These are phyloP conservation scores for Sarcophaga rosellei DNA, from an alignment of 2,888 invertebrate species.

Conservation along the genomic window DNA sequence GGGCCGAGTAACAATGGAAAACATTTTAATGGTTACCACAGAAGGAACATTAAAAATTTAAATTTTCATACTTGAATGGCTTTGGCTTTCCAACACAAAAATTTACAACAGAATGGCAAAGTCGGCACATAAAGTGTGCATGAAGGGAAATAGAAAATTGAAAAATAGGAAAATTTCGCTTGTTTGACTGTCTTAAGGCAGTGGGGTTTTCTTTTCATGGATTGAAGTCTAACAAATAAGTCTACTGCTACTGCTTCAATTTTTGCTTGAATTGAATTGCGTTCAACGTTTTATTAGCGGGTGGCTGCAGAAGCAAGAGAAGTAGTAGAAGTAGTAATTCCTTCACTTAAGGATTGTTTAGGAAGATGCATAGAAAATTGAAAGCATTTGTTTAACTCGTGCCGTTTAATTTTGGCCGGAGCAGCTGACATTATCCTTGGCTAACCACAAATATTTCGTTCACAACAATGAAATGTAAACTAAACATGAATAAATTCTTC, in stretches of 20 bases:
- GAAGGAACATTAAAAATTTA: constrained; percentile 44
- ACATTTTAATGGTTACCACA: not conserved
- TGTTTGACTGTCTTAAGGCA: constrained; percentile 13
- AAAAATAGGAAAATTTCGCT: constrained; percentile 33
- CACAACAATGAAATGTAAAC: constrained; percentile 39
- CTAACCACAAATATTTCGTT: constrained; percentile 66
- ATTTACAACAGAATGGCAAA: not conserved
- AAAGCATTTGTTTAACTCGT: constrained; percentile 23
- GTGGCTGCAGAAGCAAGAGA: not conserved
- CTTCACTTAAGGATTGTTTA: constrained; percentile 14
- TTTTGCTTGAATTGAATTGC: constrained; percentile 44
- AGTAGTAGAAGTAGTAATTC: not conserved
- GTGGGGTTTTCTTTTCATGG: not conserved
- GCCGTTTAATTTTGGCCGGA: constrained; percentile 36
- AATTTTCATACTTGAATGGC: constrained; percentile 16
- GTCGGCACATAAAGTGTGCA: not conserved
- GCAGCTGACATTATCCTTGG: constrained; percentile 63
- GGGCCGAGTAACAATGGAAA: not conserved
- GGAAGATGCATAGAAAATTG: constrained; percentile 13
- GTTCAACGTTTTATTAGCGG: constrained; percentile 22
- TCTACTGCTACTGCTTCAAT: constrained; percentile 45
- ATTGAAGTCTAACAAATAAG: constrained; percentile 45
- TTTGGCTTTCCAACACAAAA: not conserved
- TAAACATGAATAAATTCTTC: not conserved
- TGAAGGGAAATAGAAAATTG: not conserved